These are phyloP conservation scores for Achatina immaculata DNA, from an alignment of 1,140 invertebrate genomes.

Conservation along the genomic window DNA sequence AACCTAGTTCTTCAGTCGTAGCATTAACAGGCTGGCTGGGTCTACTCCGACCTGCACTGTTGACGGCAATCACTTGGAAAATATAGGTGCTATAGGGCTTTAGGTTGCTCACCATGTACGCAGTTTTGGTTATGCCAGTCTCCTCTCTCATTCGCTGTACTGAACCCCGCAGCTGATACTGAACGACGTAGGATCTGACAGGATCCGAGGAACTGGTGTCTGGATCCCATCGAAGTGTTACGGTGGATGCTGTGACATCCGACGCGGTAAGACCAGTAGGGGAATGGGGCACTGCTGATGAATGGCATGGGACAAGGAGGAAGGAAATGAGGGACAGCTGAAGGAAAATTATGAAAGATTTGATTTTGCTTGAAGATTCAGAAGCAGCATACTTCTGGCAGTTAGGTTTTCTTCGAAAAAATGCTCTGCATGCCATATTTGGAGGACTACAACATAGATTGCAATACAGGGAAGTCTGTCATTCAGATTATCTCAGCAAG, in stretches of 20 bases:
- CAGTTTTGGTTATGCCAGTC: slow-evolving; percentile 91
- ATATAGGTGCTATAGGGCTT: slow-evolving; percentile 95
- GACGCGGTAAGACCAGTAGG: slow-evolving; percentile 89
- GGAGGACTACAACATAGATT: not conserved
- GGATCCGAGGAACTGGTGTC: slow-evolving; percentile 82
- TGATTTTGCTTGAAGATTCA: not conserved
- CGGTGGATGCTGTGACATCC: slow-evolving; percentile 92
- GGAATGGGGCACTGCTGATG: slow-evolving; percentile 86
- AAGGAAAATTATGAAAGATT: not conserved
- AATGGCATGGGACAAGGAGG: slow-evolving; percentile 31
- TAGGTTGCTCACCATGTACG: slow-evolving; percentile 88
- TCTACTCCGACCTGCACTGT: slow-evolving; percentile 90
- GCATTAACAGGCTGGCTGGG: slow-evolving; percentile 88
- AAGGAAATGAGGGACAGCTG: not conserved
- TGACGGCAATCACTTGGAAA: slow-evolving; percentile 94
- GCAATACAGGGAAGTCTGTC: not conserved
- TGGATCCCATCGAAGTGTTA: slow-evolving; percentile 91
- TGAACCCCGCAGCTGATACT: slow-evolving; percentile 87
- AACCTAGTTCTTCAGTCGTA: slow-evolving; percentile 96
- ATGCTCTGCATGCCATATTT: not conserved
- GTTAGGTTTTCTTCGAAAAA: not conserved
- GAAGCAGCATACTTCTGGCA: not conserved
- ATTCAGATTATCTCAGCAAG: not conserved
- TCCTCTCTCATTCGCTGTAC: slow-evolving; percentile 76
- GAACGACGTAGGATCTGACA: slow-evolving; percentile 93